Evolutionary conservation across 2,888 invertebrate genomes (phyloP).

Genomic region (Hyles lineata): DNA sequence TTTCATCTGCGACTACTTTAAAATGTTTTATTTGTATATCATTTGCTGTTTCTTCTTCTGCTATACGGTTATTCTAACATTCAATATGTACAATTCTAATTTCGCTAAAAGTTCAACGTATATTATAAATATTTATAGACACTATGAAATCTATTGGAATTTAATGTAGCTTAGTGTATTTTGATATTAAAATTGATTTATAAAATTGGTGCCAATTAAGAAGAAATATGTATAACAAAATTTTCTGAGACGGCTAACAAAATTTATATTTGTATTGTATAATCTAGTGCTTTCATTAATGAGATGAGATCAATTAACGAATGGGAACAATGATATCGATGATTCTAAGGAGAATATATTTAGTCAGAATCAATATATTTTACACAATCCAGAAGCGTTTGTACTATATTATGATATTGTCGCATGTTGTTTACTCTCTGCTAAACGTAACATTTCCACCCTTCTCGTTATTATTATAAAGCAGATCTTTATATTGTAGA

Average conservation of each 20-base stretch:
- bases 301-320: constrained; percentile 57
- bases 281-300: constrained; percentile 20
- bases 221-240: constrained; percentile 14
- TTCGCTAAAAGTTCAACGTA: constrained; percentile 12
- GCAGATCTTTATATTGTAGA: constrained; percentile 18
- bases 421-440: not conserved
- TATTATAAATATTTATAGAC: constrained; percentile 1
- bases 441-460: constrained; percentile 9
- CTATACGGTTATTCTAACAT: constrained; percentile 5
- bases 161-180: constrained; percentile 13
- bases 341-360: constrained; percentile 25
- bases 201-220: constrained; percentile 35
- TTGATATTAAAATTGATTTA: constrained; percentile 31
- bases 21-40: not conserved
- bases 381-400: constrained; percentile 22
- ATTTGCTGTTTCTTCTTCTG: constrained; percentile 1
- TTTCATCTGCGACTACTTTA: not conserved
- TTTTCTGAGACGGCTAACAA: not conserved
- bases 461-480: constrained; percentile 1
- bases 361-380: constrained; percentile 17
- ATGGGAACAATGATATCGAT: constrained; percentile 71
- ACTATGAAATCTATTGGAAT: constrained; percentile 5
- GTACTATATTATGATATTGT: constrained; percentile 25
- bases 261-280: constrained; percentile 21
- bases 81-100: constrained; percentile 8